Conservation (phyloP, 1,140 invertebrate genomes). For the Campodea augens region DNA sequence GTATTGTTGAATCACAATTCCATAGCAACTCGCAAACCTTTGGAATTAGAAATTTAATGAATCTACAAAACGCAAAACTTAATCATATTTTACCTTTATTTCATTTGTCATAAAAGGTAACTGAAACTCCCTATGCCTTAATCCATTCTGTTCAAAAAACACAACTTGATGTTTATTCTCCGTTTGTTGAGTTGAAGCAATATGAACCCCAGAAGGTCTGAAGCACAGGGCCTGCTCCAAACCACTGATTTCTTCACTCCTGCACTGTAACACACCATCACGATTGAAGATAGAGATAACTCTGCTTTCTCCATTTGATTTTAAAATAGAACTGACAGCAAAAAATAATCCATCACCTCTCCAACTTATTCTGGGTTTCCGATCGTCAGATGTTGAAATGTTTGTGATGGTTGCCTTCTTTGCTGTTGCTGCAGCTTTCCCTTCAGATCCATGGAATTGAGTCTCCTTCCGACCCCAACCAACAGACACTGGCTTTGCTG, state of each 20-base stretch:
- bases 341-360: slow-evolving; percentile 63
- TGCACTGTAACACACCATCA: slow-evolving; percentile 47
- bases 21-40: slow-evolving; percentile 44
- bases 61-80: not conserved
- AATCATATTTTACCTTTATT: slow-evolving; percentile 18
- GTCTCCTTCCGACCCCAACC: slow-evolving; percentile 93
- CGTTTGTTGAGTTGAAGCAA: slow-evolving; percentile 44
- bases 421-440: slow-evolving; percentile 50
- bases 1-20: slow-evolving; percentile 58
- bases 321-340: slow-evolving; percentile 43
- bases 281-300: slow-evolving; percentile 49
- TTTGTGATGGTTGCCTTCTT: slow-evolving; percentile 17
- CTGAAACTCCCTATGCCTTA: slow-evolving; percentile 62
- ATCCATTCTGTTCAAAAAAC: slow-evolving; percentile 83
- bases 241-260: slow-evolving; percentile 46
- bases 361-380: slow-evolving; percentile 48
- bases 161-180: slow-evolving; percentile 49
- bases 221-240: slow-evolving; percentile 48
- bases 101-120: slow-evolving; percentile 38
- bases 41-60: too few species aligned
- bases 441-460: slow-evolving; percentile 80
- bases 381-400: slow-evolving; percentile 26
- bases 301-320: slow-evolving; percentile 7
- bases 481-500: slow-evolving; percentile 55
- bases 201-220: slow-evolving; percentile 59